Evolutionary conservation across 2,888 invertebrate species (phyloP).

Genomic region (Drosophila siamana): DNA sequence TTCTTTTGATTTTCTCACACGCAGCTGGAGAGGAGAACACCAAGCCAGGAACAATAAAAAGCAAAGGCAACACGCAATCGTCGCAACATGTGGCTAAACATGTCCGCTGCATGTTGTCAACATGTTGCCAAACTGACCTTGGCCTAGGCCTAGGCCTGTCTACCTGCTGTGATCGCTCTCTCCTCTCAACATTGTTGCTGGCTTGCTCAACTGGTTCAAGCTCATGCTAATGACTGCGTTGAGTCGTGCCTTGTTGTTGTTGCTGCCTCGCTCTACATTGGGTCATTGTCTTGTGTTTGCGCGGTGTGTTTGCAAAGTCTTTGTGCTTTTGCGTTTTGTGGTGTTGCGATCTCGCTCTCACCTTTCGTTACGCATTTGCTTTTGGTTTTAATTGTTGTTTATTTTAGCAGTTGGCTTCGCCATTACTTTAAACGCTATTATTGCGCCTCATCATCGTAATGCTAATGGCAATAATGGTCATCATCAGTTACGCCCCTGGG

Average conservation of each 20-base stretch:
- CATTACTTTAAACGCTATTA: conserved; percentile 69
- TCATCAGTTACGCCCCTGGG: conserved; percentile 67
- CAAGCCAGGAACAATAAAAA: neutral
- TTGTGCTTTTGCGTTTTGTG: conserved; percentile 11
- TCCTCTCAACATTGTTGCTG: conserved; percentile 46
- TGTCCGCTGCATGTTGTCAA: conserved; percentile 49
- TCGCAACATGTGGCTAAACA: neutral
- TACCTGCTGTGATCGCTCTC: conserved; percentile 15
- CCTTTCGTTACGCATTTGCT: conserved; percentile 72
- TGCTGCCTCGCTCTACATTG: conserved; percentile 34
- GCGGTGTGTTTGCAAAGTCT: conserved; percentile 20
- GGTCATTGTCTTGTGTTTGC: conserved; percentile 66
- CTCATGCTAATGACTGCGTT: conserved; percentile 63
- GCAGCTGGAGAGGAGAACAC: conserved; percentile 12
- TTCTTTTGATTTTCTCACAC: conserved; percentile 22
- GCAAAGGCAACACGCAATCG: conserved; percentile 28
- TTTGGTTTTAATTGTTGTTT: conserved; percentile 75
- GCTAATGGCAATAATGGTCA: conserved; percentile 35
- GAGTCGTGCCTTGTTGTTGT: neutral
- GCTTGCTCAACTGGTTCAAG: conserved; percentile 52
- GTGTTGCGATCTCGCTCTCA: conserved; percentile 10
- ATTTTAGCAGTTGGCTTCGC: conserved; percentile 55
- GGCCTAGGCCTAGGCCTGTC: conserved; percentile 55
- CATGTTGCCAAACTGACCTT: conserved; percentile 73
- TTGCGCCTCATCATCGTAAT: conserved; percentile 53